phyloP scores from a whole-genome alignment of 2,113 vertebrate species.

The Seriola rivoliana region DNA sequence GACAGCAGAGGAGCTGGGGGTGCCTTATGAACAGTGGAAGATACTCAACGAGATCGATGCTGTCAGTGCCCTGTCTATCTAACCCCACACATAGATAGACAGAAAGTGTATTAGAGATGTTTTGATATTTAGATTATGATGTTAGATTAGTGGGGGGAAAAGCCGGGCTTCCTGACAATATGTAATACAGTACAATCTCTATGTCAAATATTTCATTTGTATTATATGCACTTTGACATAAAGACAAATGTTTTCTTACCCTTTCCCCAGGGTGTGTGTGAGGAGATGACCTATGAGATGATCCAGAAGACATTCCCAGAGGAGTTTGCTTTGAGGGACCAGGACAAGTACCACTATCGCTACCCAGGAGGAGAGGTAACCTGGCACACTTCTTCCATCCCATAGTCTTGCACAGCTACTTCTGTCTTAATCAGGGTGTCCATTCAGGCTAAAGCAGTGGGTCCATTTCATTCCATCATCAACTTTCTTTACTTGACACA shows the following conservation, averaged over 20 bases:
- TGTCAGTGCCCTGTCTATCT: conserved; percentile 82
- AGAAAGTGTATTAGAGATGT: too few relatives aligned
- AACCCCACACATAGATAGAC: too few relatives aligned
- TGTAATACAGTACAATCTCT: too few relatives aligned
- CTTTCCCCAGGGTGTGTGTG: conserved; percentile 91
- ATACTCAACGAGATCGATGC: conserved; percentile 98
- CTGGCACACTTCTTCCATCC: not conserved
- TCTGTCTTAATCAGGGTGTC: not conserved
- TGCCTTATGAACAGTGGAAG: conserved; percentile 98
- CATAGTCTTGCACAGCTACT: not conserved
- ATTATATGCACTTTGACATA: not conserved
- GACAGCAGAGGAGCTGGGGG: conserved; percentile 92
- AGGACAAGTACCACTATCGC: conserved; percentile 98
- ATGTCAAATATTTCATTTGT: too few relatives aligned
- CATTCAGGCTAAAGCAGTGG: not conserved
- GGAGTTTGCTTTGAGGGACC: conserved; percentile 95
- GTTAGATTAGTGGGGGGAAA: not conserved
- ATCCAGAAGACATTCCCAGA: conserved; percentile 93
- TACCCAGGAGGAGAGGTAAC: conserved; percentile 97
- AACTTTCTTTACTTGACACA: not conserved
- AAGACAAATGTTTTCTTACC: not conserved
- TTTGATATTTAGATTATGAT: not conserved
- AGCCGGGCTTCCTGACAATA: too few relatives aligned
- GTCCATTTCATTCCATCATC: not conserved
- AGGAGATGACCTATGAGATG: conserved; percentile 96